Conservation (phyloP, 2,113 vertebrate genomes). For the Antechinus flavipes region DNA sequence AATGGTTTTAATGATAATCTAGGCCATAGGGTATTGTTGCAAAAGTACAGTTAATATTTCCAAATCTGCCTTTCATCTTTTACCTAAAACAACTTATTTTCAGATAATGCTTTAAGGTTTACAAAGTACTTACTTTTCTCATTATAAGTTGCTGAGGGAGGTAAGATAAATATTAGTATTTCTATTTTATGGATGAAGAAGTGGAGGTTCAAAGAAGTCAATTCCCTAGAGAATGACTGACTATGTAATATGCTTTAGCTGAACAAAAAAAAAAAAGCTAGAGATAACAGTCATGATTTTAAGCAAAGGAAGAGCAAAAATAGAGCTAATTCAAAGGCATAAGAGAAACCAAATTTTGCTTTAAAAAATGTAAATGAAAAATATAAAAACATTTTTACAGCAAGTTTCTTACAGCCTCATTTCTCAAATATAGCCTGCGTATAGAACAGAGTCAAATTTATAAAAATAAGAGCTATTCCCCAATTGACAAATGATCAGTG, state of each 20-base stretch:
- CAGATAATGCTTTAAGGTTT: not conserved
- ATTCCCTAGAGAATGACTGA: not conserved
- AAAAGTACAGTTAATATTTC: conserved; percentile 3
- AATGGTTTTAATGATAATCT: conserved; percentile 35
- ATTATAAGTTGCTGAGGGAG: not conserved
- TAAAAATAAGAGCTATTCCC: not conserved
- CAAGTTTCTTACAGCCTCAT: too few species aligned
- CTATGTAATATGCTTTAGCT: not conserved
- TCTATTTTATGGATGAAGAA: not conserved
- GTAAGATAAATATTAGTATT: not conserved
- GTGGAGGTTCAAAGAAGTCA: not conserved
- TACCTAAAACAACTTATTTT: not conserved
- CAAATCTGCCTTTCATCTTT: not conserved
- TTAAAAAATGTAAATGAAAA: not conserved
- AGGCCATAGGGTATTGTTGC: conserved; percentile 11
- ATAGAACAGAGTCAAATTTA: not conserved
- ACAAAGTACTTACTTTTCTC: not conserved
- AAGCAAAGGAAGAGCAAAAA: not conserved
- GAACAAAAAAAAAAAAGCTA: not conserved
- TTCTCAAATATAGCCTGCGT: not conserved
- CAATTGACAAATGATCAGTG: not conserved
- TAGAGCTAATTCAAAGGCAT: not conserved
- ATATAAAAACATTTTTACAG: not conserved
- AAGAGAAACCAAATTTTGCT: not conserved
- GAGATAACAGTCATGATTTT: not conserved